These are phyloP conservation scores for Bombylius major DNA, from an alignment of 2,888 invertebrate genomes.

Conservation along the genomic window DNA sequence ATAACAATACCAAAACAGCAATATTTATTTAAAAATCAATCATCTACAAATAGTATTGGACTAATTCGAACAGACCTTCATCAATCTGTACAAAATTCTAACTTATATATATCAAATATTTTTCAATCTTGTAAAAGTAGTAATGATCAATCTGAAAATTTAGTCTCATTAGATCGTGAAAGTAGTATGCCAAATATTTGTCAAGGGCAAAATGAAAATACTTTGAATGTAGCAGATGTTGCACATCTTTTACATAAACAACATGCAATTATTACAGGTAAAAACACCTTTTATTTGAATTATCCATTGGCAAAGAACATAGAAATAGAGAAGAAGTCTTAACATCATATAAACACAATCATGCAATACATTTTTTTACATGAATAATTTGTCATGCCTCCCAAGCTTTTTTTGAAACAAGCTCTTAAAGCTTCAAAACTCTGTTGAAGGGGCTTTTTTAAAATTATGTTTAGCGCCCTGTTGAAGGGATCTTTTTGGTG, in stretches of 20 bases:
- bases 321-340: no score
- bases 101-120: conserved; percentile 2
- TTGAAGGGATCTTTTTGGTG: no score
- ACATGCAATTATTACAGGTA: conserved; percentile 74
- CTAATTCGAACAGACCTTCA: conserved; percentile 34
- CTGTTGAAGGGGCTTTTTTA: no score
- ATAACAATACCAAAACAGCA: conserved; percentile 11
- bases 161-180: conserved; percentile 29
- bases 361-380: no score
- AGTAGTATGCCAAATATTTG: conserved; percentile 26
- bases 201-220: conserved; percentile 25
- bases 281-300: conserved; percentile 18
- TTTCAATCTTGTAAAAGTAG: neutral
- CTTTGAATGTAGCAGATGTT: conserved; percentile 47
- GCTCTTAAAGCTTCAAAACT: no score
- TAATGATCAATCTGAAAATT: conserved; percentile 22
- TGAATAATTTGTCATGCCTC: no score
- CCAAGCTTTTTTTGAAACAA: no score
- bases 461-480: no score
- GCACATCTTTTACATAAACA: conserved; percentile 77
- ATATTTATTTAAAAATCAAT: conserved; percentile 34
- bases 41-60: conserved; percentile 31
- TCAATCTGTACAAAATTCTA: conserved; percentile 21
- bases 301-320: no score
- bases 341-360: no score